phyloP scores from a whole-genome alignment of 2,888 invertebrate genomes.

The Parasteatoda lunata region DNA sequence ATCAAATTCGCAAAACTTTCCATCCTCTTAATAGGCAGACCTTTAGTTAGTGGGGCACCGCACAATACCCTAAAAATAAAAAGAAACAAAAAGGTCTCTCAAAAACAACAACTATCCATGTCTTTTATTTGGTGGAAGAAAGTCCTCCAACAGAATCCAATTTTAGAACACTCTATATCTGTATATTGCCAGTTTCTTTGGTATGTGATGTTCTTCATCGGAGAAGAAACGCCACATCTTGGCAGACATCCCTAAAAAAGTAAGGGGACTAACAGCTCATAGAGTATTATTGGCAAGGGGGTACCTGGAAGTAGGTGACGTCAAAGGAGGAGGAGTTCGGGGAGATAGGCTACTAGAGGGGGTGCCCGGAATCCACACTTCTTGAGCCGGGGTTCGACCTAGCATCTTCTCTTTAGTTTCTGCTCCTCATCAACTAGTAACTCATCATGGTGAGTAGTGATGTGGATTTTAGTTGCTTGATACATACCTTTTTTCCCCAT shows the following conservation, averaged over 20 bases:
- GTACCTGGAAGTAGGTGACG: constrained; percentile 22
- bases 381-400: constrained; percentile 55
- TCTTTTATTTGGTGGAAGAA: constrained; percentile 38
- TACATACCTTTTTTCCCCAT: neutral
- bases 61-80: neutral
- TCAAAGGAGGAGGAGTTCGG: constrained; percentile 35
- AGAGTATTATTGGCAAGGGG: constrained; percentile 65
- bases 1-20: neutral
- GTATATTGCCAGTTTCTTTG: constrained; percentile 34
- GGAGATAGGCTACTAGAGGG: constrained; percentile 58
- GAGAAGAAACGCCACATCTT: constrained; percentile 1
- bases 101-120: constrained; percentile 9
- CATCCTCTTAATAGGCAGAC: neutral
- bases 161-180: constrained; percentile 64
- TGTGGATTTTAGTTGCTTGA: constrained; percentile 24
- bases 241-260: constrained; percentile 61
- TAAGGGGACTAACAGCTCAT: constrained; percentile 44
- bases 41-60: neutral
- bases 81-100: neutral
- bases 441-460: constrained; percentile 58
- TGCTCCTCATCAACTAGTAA: constrained; percentile 26
- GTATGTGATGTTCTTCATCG: constrained; percentile 35
- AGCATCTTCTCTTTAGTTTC: constrained; percentile 55
- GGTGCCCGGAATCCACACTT: constrained; percentile 55
- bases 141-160: constrained; percentile 46